phyloP scores from a whole-genome alignment of 1,140 invertebrate species.

The Drosophila equinoxialis region DNA sequence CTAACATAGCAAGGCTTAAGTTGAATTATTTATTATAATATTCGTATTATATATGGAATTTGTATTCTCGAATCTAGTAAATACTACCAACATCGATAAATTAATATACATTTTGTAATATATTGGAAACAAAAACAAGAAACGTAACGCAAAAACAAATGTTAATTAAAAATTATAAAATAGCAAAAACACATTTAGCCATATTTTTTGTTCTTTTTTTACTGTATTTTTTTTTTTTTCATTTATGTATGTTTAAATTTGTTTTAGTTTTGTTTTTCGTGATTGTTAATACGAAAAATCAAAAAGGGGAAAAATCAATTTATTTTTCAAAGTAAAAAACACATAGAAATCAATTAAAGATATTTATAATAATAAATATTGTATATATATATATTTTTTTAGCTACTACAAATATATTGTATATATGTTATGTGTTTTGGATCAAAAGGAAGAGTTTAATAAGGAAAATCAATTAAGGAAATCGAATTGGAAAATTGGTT shows the following conservation, averaged over 20 bases:
- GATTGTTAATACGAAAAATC: slow-evolving; percentile 20
- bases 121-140: slow-evolving; percentile 67
- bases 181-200: slow-evolving; percentile 78
- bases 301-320: slow-evolving; percentile 25
- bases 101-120: slow-evolving; percentile 72
- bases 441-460: background rate
- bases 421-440: slow-evolving; percentile 32
- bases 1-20: slow-evolving; percentile 16
- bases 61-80: slow-evolving; percentile 63
- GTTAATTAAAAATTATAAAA: slow-evolving; percentile 58
- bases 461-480: slow-evolving; percentile 8
- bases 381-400: slow-evolving; percentile 12
- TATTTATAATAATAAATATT: slow-evolving; percentile 7
- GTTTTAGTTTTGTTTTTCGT: background rate
- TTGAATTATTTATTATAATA: slow-evolving; percentile 9
- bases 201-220: slow-evolving; percentile 47
- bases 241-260: background rate
- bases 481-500: slow-evolving; percentile 28
- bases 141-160: slow-evolving; percentile 15
- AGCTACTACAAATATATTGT: slow-evolving; percentile 47
- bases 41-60: slow-evolving; percentile 20
- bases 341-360: slow-evolving; percentile 57
- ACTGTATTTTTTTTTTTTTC: background rate
- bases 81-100: slow-evolving; percentile 78
- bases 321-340: slow-evolving; percentile 45